Conservation (phyloP, 2,113 vertebrate species). For the Istiophorus platypterus region DNA sequence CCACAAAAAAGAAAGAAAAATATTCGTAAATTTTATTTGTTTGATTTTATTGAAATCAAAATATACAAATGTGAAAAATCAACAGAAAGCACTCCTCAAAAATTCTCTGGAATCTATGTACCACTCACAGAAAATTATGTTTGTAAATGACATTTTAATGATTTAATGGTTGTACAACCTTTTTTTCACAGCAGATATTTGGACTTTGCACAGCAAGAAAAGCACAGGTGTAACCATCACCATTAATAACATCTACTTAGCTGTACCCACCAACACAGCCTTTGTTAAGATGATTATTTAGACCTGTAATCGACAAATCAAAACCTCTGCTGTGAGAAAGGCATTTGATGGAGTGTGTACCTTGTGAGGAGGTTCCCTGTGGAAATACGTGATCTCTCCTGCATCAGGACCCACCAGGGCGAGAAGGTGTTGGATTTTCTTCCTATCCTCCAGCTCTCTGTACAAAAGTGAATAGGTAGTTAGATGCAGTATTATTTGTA, state of each 20-base stretch:
- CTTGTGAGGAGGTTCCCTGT: slow-evolving; percentile 93
- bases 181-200: background rate
- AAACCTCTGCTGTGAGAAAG: background rate
- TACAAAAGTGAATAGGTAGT: slow-evolving; percentile 27
- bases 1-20: background rate
- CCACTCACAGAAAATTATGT: background rate
- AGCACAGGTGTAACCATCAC: background rate
- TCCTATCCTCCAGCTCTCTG: slow-evolving; percentile 95
- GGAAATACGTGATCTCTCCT: slow-evolving; percentile 94
- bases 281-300: background rate
- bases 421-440: slow-evolving; percentile 95
- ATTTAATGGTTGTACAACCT: background rate
- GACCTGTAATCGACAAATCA: background rate
- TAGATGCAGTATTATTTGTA: background rate
- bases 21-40: background rate
- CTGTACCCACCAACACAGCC: background rate
- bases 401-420: slow-evolving; percentile 88
- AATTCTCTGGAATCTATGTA: background rate
- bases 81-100: background rate
- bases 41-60: no score
- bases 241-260: background rate
- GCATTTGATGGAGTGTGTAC: slow-evolving; percentile 58
- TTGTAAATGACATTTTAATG: background rate
- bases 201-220: background rate
- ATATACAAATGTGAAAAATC: no score